Evolutionary conservation across 2,113 vertebrate genomes (phyloP), one percentile per base, ranked within the genome.

Genomic region (Nanorana parkeri): DNA sequence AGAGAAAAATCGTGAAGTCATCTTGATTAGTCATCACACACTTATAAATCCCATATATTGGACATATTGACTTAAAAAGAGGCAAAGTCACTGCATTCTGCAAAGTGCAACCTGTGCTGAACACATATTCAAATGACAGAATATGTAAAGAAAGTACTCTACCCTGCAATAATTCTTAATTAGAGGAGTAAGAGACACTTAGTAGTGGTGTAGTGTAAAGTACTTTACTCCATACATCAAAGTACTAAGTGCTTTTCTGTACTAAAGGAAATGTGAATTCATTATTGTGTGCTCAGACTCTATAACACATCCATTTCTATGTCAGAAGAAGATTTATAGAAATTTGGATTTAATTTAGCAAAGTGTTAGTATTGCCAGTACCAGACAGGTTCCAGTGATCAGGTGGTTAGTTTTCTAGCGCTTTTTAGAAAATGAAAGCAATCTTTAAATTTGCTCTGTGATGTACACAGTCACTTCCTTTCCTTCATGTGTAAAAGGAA

Each of bases 211-310:
- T n/a, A 68, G 65, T 58, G 65, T 11, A 68, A 68, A 79, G 65
- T 58, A 52, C 77, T 68, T 68, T 60, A n/a, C 66, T 21, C 66
- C 66, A 79, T 79, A 79, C 68, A 79, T 79, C 77, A 79, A 19
- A 47, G 65, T 20, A 15, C 51, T 68, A 68, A 79, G 77, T 79
- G 51, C 28, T 19, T 47, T 24, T 41, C 52, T 24, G 67, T 79
- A 68, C 26, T 66, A 41, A 78, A 29, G 68, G 58, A 68, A 68
- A 79, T 79, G 19, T 36, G 66, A 63, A 79, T 79, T 47, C 51
- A 58, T 69, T 60, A 79, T 56, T 19, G n/a, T 24, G 63, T 55
- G 16, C 51, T 36, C 47, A 47, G 11, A 13, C 10, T 23, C 36
- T 58, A 68, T 19, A 16, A 56, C 13, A 11, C n/a, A 15, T 21